Evolutionary conservation across 2,113 vertebrate genomes (phyloP), one percentile per base, ranked within the genome.

Genomic region (Cichladusa arquata): DNA sequence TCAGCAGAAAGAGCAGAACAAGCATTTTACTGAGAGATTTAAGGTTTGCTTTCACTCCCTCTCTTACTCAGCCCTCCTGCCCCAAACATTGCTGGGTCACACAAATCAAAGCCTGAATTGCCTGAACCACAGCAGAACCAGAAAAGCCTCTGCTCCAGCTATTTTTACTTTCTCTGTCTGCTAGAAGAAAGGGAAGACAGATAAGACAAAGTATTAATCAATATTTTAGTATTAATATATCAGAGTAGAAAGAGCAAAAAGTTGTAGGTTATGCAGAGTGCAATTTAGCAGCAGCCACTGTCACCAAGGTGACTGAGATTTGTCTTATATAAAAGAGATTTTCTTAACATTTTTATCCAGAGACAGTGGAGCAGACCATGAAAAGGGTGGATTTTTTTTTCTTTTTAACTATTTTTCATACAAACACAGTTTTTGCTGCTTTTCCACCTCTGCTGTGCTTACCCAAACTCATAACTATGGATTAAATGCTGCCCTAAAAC

Each of bases 1-100:
- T 83, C 88, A 79, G 86, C 64, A 91, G 86, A 94, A 96, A 96
- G 61, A 90, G 95, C 83, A 96, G 90, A 96, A 90, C 77, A 92
- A 78, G 81, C 65, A 58, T 94, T 96, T 97, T 74, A 81, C 45
- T 40, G 26, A 53, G 58, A 93, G 81, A 93, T 90, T 96, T 93
- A 92, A 86, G 61, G 65, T 83, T 86, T 90, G 36, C 33, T 91
- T 88, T 81, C 64, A 65, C 14, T 88, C 44, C 16, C 16, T 86
- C 20, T 74, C 74, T 79, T 34, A 44, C 62, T 83, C 83, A 96
- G 71, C 19, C 51, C 29, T 91, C 54, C 69, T 72, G 73, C 83
- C 72, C 70, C 64, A 91, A 54, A 82, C 34, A 51, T 53, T 78
- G 60, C 83, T 45, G 47, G 42, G 77, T 69, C 61, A 65, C 77